phyloP scores from a whole-genome alignment of 2,113 vertebrate species.

The Echinops telfairi region DNA sequence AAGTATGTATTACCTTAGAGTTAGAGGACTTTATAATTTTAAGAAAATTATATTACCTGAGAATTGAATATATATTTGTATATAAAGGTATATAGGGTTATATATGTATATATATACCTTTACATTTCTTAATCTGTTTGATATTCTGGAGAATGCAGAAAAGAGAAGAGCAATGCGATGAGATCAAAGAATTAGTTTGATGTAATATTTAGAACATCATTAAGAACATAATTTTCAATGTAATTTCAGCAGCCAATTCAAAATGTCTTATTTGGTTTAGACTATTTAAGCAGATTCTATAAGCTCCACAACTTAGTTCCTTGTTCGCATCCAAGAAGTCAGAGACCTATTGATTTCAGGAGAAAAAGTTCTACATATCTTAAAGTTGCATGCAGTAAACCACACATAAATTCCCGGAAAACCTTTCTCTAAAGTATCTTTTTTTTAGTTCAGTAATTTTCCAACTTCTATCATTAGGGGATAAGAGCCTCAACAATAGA shows the following conservation, averaged over 20 bases:
- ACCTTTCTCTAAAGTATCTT: background rate
- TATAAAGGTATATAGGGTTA: background rate
- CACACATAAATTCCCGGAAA: background rate
- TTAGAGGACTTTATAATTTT: slow-evolving; percentile 43
- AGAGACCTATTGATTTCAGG: background rate
- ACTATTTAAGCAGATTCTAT: background rate
- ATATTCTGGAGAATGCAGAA: background rate
- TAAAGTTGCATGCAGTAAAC: background rate
- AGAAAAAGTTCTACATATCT: slow-evolving; percentile 11
- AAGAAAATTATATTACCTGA: slow-evolving; percentile 23
- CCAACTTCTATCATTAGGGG: background rate
- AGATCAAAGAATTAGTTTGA: slow-evolving; percentile 26
- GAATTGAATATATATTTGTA: background rate
- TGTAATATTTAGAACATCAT: background rate
- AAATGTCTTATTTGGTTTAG: background rate
- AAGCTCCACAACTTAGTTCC: background rate
- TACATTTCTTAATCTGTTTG: slow-evolving; percentile 11
- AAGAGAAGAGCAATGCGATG: background rate
- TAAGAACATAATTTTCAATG: slow-evolving; percentile 43
- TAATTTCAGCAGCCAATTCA: slow-evolving; percentile 43
- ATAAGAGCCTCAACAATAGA: background rate
- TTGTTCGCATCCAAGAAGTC: background rate
- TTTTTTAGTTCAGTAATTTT: slow-evolving; percentile 4
- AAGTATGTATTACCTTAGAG: slow-evolving; percentile 9
- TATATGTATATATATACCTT: background rate